Evolutionary conservation across 2,113 vertebrate genomes (phyloP).

Genomic region (Aegotheles bennettii): DNA sequence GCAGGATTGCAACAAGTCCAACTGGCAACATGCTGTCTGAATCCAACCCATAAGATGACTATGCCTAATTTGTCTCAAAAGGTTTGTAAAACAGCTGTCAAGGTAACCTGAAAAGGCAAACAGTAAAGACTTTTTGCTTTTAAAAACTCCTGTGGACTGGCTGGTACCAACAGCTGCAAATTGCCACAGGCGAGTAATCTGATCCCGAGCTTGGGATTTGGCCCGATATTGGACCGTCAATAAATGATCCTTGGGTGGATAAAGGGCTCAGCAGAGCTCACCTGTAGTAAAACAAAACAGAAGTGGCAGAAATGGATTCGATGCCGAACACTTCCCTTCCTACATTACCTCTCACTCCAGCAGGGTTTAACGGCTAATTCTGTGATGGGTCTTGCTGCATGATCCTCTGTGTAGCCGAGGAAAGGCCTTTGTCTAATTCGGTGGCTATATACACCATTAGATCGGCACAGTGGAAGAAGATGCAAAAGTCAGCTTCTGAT

Average conservation of each 20-base stretch:
- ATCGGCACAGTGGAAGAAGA: not conserved
- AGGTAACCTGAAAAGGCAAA: not conserved
- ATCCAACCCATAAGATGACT: not conserved
- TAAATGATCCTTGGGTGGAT: not conserved
- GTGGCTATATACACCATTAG: not conserved
- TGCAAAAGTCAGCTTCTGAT: not conserved
- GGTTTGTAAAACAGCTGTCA: not conserved
- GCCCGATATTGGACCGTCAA: not conserved
- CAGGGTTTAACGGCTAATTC: not conserved
- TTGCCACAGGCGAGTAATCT: not conserved
- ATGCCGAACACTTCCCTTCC: not conserved
- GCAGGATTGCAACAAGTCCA: not conserved
- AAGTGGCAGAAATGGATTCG: not conserved
- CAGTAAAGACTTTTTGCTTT: not conserved
- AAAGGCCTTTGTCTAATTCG: not conserved
- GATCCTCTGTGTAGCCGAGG: not conserved
- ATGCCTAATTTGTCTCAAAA: not conserved
- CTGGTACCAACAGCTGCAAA: not conserved
- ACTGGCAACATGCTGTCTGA: not conserved
- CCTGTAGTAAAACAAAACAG: not conserved
- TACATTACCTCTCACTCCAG: not conserved
- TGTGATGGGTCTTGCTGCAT: accelerated
- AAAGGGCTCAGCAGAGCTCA: not conserved
- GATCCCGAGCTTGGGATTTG: not conserved
- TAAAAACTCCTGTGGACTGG: not conserved